These are phyloP conservation scores for Encarsia formosa DNA, from an alignment of 2,888 invertebrate genomes.

Conservation along the genomic window DNA sequence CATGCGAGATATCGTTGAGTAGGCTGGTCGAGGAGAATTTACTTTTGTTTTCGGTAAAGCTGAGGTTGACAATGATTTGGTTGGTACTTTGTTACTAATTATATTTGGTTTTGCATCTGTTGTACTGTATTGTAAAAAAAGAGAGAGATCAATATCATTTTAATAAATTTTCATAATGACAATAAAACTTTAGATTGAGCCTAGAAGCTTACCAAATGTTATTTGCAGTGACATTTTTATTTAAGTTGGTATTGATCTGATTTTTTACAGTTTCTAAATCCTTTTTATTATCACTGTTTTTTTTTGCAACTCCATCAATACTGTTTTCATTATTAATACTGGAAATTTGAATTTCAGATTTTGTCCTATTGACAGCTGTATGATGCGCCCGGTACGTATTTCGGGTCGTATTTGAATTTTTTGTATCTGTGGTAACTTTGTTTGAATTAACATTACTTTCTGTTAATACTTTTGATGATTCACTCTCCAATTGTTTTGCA, in stretches of 20 bases:
- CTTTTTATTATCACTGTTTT: conserved; percentile 28
- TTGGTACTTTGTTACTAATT: conserved; percentile 7
- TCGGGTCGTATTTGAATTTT: conserved; percentile 20
- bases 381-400: conserved; percentile 16
- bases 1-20: conserved; percentile 52
- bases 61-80: background rate
- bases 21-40: conserved; percentile 43
- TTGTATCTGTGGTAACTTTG: conserved; percentile 28
- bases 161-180: no score
- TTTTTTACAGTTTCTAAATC: conserved; percentile 38
- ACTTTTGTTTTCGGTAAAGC: conserved; percentile 9
- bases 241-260: conserved; percentile 37
- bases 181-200: conserved; percentile 1
- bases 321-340: conserved; percentile 27
- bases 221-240: conserved; percentile 25
- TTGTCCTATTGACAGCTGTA: conserved; percentile 2
- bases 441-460: conserved; percentile 30
- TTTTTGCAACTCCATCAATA: conserved; percentile 16
- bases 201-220: background rate
- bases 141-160: no score
- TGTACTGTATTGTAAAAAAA: background rate
- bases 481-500: conserved; percentile 30
- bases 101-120: background rate
- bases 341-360: conserved; percentile 11
- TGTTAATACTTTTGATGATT: conserved; percentile 32